Base-by-base conservation (phyloP, 1,140 invertebrate genomes). In the Pseudachorutes palmiensis region DNA sequence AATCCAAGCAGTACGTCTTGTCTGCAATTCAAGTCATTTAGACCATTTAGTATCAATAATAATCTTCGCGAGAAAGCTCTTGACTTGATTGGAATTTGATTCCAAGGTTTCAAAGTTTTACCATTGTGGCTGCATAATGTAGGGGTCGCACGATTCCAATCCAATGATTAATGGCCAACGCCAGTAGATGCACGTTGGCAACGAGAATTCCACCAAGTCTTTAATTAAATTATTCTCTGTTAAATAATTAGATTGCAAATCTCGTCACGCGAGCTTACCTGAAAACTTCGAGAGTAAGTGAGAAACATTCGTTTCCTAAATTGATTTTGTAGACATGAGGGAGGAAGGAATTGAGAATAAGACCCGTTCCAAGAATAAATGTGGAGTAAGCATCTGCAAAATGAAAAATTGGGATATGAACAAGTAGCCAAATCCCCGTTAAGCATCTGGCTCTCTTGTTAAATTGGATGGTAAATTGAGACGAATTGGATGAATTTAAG, bases 121-220 rank as follows among this genome's bases (percentile, higher is more conserved):
- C 36, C 75, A 84, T 79, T 5, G 81, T 82, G 1, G 81, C 79
- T 1, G 81, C 79, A 72, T 86, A 86, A 64, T 86, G 85, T 1
- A 87, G 78, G 0, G 86, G 86, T 67, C 80, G 79, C 2, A 83
- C 74, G 45, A 83, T 84, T 22, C 86, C 86, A 24, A 86, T 77
- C 76, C 85, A 87, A 72, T 89, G 87, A 75, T 88, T 87, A 22
- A 86, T 75, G 2, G 86, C 85, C 32, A 89, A 78, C 1, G 83
- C 82, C 16, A 87, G 73, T 2, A 89, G 78, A 75, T 88, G 87
- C 5, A 82, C 76, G 1, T 87, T 81, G 0, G 85, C 84, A 12
- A 85, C 83, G 14, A 86, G 78, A 36, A 85, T 77, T 1, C 80
- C 80, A 2, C 81, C 81, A 48, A 84, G 72, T 65, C 84, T 66